Conservation (phyloP, 2,797 vertebrate genomes). For the Aphelocoma californica region DNA sequence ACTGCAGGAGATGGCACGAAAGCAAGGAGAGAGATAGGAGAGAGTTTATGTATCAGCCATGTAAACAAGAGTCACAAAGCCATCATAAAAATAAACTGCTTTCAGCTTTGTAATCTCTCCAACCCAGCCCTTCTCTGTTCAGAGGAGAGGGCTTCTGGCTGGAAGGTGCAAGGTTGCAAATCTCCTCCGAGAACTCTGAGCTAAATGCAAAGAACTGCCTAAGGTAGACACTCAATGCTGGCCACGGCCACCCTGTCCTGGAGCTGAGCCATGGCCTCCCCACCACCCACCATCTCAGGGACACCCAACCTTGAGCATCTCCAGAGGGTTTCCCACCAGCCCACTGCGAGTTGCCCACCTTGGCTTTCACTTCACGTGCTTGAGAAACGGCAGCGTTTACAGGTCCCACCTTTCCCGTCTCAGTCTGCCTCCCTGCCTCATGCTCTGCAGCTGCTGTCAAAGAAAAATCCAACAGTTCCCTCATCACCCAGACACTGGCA, state of each 20-base stretch:
- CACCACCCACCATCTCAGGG: neutral
- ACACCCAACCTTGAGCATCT: neutral
- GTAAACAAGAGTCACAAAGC: neutral
- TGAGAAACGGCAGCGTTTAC: neutral
- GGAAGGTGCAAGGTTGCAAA: neutral
- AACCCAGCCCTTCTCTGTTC: neutral
- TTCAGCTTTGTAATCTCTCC: neutral
- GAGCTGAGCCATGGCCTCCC: neutral
- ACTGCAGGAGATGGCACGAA: neutral
- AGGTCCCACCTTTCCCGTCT: neutral
- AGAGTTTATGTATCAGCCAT: neutral
- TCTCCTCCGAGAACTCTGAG: neutral
- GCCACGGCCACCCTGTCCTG: rapidly evolving
- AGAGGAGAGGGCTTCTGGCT: neutral
- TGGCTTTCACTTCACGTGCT: neutral
- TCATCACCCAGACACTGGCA: neutral
- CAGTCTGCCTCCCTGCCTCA: neutral
- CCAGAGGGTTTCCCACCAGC: neutral
- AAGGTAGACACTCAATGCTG: neutral
- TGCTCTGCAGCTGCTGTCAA: neutral
- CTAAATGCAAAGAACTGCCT: neutral
- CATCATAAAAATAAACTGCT: neutral
- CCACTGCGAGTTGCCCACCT: neutral
- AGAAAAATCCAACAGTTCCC: neutral
- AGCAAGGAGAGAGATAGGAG: neutral